Evolutionary conservation across 2,113 vertebrate species (phyloP), one percentile per base, ranked within the genome.

Genomic region (Sula dactylatra): DNA sequence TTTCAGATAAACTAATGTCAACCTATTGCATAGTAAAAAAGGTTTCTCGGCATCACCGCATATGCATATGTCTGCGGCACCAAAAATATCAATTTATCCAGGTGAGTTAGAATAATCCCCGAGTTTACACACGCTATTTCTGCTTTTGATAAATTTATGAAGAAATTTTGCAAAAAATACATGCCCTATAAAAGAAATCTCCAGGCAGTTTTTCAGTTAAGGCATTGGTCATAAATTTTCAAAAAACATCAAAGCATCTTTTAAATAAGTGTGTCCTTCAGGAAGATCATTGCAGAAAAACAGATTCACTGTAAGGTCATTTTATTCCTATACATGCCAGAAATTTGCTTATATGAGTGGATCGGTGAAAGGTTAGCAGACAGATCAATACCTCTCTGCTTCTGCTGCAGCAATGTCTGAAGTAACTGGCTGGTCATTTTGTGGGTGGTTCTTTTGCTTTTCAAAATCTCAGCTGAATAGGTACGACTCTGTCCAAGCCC

Each of bases 11-110:
- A 31, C 15, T 49, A 11, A 11, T 40, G 22, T 42, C 34, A 4
- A 38, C 42, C 18, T 77, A 16, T 42, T 88, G 36, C 13, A 17
- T 36, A 52, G 24, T 7, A 45, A 6, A 20, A 52, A 64, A 16
- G 2, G 2, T 62, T 86, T 61, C 27, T n/a, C 19, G 3, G 0
- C 13, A 12, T 61, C 44, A 36, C 27, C 4, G 2, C 9, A 19
- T 7, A 31, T 42, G 16, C 11, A 16, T 26, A 1, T 27, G 7
- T 79, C 47, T 79, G 40, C 66, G 85, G 56, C 32, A 83, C 20
- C 16, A 45, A 88, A 83, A 90, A 32, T 21, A 14, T 7, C 32
- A 54, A 3, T 81, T 77, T 42, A n/a, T 69, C 2, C 10, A 70
- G 38, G 54, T 66, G 38, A 71, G 21, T 56, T 36, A 90, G 36